These are phyloP conservation scores for Synodontis membranacea DNA, from an alignment of 2,113 vertebrate genomes.

Conservation along the genomic window DNA sequence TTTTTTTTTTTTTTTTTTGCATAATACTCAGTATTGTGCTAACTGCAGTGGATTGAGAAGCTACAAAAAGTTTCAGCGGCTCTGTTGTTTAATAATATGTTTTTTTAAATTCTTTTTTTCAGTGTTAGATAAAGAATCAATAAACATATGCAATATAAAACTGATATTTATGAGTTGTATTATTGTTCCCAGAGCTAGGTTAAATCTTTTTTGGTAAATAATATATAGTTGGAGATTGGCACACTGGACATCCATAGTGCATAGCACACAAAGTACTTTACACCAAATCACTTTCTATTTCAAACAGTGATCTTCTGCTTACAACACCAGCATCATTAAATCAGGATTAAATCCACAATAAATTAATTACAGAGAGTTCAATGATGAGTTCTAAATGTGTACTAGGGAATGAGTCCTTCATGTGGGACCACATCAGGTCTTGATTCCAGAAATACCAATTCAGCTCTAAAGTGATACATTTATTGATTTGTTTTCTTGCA, in stretches of 20 bases:
- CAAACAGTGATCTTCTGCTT: background rate
- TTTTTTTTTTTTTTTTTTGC: background rate
- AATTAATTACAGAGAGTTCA: background rate
- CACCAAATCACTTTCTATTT: background rate
- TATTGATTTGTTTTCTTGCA: background rate
- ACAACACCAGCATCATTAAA: background rate
- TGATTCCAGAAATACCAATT: background rate
- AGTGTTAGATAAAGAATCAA: background rate
- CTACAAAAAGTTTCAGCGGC: background rate
- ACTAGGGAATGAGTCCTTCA: background rate
- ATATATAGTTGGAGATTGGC: background rate
- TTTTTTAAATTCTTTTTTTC: background rate
- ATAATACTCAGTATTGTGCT: constrained; percentile 8
- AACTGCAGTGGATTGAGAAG: background rate
- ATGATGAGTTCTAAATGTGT: background rate
- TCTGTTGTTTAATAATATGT: background rate
- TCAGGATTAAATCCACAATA: background rate
- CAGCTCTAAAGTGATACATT: background rate
- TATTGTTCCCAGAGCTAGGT: constrained; percentile 3
- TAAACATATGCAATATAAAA: constrained; percentile 38
- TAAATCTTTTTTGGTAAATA: background rate
- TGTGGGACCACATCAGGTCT: background rate
- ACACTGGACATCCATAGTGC: background rate
- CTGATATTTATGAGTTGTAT: background rate
- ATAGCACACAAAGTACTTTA: background rate